These are phyloP conservation scores for Morpho helenor DNA, from an alignment of 2,888 invertebrate species.

Conservation along the genomic window DNA sequence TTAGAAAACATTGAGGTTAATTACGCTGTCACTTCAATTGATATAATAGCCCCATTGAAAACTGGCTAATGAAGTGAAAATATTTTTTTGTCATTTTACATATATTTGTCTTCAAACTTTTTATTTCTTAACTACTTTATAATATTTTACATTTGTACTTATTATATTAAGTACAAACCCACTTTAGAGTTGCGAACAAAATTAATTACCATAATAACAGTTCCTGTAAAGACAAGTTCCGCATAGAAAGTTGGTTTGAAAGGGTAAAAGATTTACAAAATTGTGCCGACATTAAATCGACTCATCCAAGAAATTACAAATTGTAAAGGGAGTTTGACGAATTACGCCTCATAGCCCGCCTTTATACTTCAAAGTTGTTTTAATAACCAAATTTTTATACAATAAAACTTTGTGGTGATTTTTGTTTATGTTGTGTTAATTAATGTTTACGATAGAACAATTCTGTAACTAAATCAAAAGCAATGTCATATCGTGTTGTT, in stretches of 20 bases:
- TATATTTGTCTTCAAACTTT: too few relatives aligned
- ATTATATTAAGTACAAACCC: neutral
- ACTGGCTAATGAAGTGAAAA: too few relatives aligned
- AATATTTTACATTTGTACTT: neutral
- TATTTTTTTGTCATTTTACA: too few relatives aligned
- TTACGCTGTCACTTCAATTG: too few relatives aligned
- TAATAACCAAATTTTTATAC: neutral
- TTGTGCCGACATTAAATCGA: slow-evolving; percentile 13
- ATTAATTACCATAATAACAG: slow-evolving; percentile 17
- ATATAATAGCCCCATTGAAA: too few relatives aligned
- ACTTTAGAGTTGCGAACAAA: slow-evolving; percentile 1
- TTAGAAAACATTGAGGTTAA: too few relatives aligned
- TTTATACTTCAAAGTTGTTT: slow-evolving; percentile 12
- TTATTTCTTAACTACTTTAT: too few relatives aligned
- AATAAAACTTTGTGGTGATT: slow-evolving; percentile 2
- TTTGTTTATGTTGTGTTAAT: neutral
- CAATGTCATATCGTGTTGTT: too few relatives aligned
- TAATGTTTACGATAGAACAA: too few relatives aligned
- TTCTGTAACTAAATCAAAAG: too few relatives aligned
- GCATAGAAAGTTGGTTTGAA: slow-evolving; percentile 18
- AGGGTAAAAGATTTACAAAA: slow-evolving; percentile 17
- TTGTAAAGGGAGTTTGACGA: slow-evolving; percentile 19
- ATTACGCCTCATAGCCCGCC: slow-evolving; percentile 9
- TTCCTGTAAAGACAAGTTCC: slow-evolving; percentile 14
- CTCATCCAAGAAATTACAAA: slow-evolving; percentile 19